Evolutionary conservation across 2,888 invertebrate genomes (phyloP).

Genomic region (Tipula unca): DNA sequence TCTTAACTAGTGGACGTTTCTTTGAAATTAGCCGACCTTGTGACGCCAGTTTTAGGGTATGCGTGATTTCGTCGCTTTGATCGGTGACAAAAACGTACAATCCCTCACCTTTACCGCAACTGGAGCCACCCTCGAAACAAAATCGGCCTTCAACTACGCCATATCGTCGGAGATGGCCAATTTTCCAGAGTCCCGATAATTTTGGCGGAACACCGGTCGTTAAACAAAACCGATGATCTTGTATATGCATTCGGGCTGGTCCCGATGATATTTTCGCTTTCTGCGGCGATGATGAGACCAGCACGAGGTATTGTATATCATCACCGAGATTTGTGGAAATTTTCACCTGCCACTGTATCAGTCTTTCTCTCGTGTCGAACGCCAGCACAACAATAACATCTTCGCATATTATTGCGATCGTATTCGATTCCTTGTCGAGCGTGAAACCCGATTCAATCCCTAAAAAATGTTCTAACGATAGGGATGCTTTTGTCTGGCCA

Average conservation of each 20-base stretch:
- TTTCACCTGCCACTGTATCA: constrained; percentile 84
- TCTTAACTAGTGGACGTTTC: constrained; percentile 37
- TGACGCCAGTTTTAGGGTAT: constrained; percentile 60
- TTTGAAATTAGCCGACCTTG: constrained; percentile 55
- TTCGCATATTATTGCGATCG: constrained; percentile 80
- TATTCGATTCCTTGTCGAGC: constrained; percentile 81
- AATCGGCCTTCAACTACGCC: constrained; percentile 78
- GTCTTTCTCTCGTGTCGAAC: constrained; percentile 73
- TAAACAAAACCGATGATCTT: constrained; percentile 71
- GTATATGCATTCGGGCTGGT: constrained; percentile 71
- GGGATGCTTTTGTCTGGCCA: constrained; percentile 78
- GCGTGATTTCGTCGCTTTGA: constrained; percentile 67
- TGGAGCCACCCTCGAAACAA: constrained; percentile 83
- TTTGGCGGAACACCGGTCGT: constrained; percentile 75
- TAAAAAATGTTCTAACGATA: constrained; percentile 77
- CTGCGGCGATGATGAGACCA: constrained; percentile 66
- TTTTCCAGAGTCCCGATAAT: constrained; percentile 62
- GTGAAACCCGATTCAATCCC: constrained; percentile 83
- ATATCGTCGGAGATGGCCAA: constrained; percentile 54
- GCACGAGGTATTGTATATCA: constrained; percentile 69
- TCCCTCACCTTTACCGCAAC: constrained; percentile 77
- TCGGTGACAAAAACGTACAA: constrained; percentile 70
- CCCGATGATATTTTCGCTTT: constrained; percentile 67
- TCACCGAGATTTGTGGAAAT: constrained; percentile 77
- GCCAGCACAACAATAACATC: constrained; percentile 79